These are phyloP conservation scores for Tachypleus tridentatus DNA, from an alignment of 1,140 invertebrate genomes.

Conservation along the genomic window DNA sequence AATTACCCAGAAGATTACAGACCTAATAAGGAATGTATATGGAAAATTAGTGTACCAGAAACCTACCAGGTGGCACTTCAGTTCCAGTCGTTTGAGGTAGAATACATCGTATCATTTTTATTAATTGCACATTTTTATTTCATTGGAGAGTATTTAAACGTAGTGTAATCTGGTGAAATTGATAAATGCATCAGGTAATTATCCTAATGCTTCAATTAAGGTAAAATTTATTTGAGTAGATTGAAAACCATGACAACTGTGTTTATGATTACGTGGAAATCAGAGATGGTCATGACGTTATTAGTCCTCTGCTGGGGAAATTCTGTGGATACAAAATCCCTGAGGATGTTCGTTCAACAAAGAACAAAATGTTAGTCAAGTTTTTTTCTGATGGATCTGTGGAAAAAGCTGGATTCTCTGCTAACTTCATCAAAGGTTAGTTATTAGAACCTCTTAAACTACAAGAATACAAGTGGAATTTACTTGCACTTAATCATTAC, in stretches of 20 bases:
- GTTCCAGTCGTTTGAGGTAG: conserved; percentile 50
- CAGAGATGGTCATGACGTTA: conserved; percentile 53
- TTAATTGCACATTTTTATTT: not conserved
- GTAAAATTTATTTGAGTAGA: conserved; percentile 28
- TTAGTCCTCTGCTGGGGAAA: conserved; percentile 61
- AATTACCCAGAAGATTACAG: conserved; percentile 96
- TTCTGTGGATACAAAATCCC: conserved; percentile 94
- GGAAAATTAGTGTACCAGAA: conserved; percentile 82
- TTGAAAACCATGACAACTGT: conserved; percentile 97
- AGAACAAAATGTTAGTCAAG: conserved; percentile 82
- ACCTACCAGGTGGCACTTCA: conserved; percentile 65
- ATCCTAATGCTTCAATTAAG: not conserved
- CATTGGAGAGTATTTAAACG: no score
- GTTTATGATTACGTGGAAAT: conserved; percentile 92
- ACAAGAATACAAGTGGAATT: no score
- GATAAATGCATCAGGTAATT: no score
- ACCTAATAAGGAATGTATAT: conserved; percentile 89
- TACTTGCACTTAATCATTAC: no score
- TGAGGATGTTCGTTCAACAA: conserved; percentile 69
- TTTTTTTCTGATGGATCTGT: conserved; percentile 97
- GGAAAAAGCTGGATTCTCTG: conserved; percentile 91
- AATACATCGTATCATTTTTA: not conserved
- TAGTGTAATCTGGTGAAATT: no score
- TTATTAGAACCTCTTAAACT: not conserved
- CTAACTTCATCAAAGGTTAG: conserved; percentile 68